These are phyloP conservation scores for Centruroides sculpturatus DNA, from an alignment of 1,140 invertebrate species.

Conservation along the genomic window DNA sequence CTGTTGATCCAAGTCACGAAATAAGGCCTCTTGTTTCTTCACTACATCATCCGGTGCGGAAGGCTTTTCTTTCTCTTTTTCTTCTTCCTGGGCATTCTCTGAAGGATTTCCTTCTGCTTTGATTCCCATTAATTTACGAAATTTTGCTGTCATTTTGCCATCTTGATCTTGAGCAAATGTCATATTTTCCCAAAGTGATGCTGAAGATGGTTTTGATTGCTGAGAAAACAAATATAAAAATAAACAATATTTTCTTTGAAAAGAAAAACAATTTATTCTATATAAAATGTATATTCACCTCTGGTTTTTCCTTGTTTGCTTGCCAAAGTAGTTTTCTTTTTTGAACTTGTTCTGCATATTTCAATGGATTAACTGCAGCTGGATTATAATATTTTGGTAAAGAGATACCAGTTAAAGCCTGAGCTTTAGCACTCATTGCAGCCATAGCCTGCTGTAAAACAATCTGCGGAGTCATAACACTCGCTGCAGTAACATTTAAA, in stretches of 20 bases:
- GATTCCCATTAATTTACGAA: constrained; percentile 89
- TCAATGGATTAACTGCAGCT: constrained; percentile 54
- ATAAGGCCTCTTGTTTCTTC: constrained; percentile 79
- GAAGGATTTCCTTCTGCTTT: constrained; percentile 38
- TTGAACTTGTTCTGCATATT: constrained; percentile 74
- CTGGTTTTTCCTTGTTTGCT: constrained; percentile 37
- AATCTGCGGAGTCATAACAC: constrained; percentile 13
- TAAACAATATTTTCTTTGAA: neutral
- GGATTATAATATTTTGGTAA: constrained; percentile 64
- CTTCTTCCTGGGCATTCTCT: neutral
- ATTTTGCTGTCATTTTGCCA: constrained; percentile 83
- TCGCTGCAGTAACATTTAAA: constrained; percentile 2
- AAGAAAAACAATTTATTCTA: neutral
- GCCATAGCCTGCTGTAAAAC: constrained; percentile 13
- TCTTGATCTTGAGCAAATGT: constrained; percentile 76
- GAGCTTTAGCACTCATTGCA: constrained; percentile 15
- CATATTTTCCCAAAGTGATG: constrained; percentile 56
- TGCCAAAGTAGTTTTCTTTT: constrained; percentile 77
- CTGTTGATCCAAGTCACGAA: constrained; percentile 78
- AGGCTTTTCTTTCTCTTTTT: neutral
- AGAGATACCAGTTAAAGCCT: constrained; percentile 12
- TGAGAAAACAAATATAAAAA: neutral
- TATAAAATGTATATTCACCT: constrained; percentile 27
- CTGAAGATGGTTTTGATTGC: neutral
- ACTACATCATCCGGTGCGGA: constrained; percentile 20